Evolutionary conservation across 2,888 invertebrate genomes (phyloP).

Genomic region (Sarcophaga rosellei): DNA sequence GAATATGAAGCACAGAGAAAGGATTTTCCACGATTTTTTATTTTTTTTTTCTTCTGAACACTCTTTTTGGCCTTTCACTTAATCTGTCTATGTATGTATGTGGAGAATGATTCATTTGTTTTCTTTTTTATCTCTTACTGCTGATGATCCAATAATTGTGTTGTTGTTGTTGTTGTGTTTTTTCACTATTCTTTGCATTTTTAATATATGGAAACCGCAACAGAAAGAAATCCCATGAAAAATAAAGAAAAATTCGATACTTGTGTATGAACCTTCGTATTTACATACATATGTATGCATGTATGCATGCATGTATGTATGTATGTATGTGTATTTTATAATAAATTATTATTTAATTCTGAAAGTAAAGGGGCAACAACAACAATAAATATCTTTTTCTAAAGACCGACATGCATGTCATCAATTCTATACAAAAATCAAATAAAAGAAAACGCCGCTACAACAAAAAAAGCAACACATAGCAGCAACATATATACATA

Average conservation of each 20-base stretch:
- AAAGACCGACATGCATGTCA: not conserved
- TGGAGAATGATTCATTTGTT: conserved; percentile 14
- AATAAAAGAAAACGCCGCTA: not conserved
- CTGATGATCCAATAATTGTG: not conserved
- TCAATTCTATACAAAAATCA: not conserved
- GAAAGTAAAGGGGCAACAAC: not conserved
- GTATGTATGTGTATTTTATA: not conserved
- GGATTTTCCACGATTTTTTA: too few species aligned
- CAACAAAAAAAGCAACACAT: too few species aligned
- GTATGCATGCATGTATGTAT: too few species aligned
- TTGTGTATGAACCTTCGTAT: too few species aligned
- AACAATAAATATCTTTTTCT: not conserved
- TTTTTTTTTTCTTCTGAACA: too few species aligned
- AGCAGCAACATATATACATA: not conserved
- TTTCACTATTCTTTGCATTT: conserved; percentile 3
- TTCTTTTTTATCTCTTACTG: not conserved
- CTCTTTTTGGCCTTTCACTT: too few species aligned
- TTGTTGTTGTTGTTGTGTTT: not conserved
- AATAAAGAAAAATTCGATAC: not conserved
- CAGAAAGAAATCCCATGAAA: conserved; percentile 15
- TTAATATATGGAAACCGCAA: conserved; percentile 5
- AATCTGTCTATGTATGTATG: too few species aligned
- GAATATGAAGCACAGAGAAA: too few species aligned
- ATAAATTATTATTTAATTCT: not conserved
- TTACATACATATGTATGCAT: too few species aligned